Percentiles rank a stretch among this genome's conserved stretches.
These are phyloP conservation scores for Monoplex corrugatus DNA, from an alignment of 2,888 invertebrate genomes.

Conservation along the genomic window DNA sequence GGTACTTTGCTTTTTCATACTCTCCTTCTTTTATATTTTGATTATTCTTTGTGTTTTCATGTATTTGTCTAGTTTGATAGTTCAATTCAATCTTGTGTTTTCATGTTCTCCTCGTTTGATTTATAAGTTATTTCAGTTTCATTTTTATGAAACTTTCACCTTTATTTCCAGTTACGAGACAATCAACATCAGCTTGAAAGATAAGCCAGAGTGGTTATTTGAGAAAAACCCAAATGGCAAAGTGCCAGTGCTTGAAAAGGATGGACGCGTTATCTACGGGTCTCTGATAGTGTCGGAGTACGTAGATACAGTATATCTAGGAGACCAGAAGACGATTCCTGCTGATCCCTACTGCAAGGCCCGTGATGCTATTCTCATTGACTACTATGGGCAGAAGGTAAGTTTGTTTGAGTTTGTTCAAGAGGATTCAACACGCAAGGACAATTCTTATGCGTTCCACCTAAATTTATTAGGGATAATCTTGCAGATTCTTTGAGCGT, in stretches of 20 bases:
- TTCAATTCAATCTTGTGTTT: too few relatives aligned
- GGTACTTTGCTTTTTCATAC: too few relatives aligned
- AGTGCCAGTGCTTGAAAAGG: constrained; percentile 82
- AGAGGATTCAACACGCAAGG: too few relatives aligned
- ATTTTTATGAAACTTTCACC: too few relatives aligned
- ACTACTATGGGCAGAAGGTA: constrained; percentile 69
- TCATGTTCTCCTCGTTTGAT: too few relatives aligned
- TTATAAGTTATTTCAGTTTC: too few relatives aligned
- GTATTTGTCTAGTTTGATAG: too few relatives aligned
- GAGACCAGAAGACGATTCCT: constrained; percentile 83
- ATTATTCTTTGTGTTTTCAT: too few relatives aligned
- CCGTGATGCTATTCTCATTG: constrained; percentile 72
- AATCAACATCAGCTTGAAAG: constrained; percentile 83
- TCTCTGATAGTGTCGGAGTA: constrained; percentile 84
- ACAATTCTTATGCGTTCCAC: too few relatives aligned
- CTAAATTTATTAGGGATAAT: too few relatives aligned
- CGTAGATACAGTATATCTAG: constrained; percentile 84
- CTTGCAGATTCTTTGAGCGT: too few relatives aligned
- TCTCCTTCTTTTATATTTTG: too few relatives aligned
- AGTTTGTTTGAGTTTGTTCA: not conserved
- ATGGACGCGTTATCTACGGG: constrained; percentile 83
- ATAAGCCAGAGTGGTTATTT: constrained; percentile 84
- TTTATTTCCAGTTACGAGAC: constrained; percentile 83
- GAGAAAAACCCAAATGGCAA: constrained; percentile 83
- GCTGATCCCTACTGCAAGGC: constrained; percentile 80